Base-by-base conservation (phyloP, 2,113 vertebrate genomes). In the Uria lomvia region DNA sequence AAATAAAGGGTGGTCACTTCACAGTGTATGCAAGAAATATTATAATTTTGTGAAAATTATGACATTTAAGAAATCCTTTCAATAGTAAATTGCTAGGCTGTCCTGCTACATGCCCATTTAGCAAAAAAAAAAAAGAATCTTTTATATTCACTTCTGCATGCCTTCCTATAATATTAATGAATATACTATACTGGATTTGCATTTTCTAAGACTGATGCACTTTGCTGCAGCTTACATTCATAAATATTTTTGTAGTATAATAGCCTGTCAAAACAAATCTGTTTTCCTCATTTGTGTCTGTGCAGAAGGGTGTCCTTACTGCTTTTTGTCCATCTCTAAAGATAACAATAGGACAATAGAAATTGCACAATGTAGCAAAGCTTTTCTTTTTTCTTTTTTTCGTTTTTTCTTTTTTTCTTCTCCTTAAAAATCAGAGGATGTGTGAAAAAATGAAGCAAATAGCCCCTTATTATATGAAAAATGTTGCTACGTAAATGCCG, bases 1-100 rank as follows among this genome's bases (percentile, higher is more conserved):
- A 98, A 98, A 98, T 98, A 98, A 98, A 98, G 98, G 97, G 98
- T 98, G 98, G 98, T 98, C 98, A 98, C 97, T 98, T 98, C 96
- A 97, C 97, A 97, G 97, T 96, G 88, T 96, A 97, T 97, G 94
- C 92, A 98, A 97, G 96, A 97, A 98, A 97, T 93, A 92, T 89
- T 92, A 90, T 89, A 96, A 90, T 97, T 96, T 97, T 94, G 92
- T 97, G 96, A 93, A 97, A 97, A 98, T 96, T 97, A 91, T 30
- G 77, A 96, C 92, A 92, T 97, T 91, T 60, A 45, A 94, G 92
- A 95, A 97, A 95, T 91, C 66, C 74, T 88, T 96, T 93, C 86
- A 79, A 56, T 60, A 92, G 90, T 66, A 97, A 97, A 90, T 91
- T 79, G 70, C 94, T 85, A 72, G 36, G 62, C 71, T 97, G 91